phyloP scores from a whole-genome alignment of 2,113 vertebrate genomes.

The Delphinus delphis region DNA sequence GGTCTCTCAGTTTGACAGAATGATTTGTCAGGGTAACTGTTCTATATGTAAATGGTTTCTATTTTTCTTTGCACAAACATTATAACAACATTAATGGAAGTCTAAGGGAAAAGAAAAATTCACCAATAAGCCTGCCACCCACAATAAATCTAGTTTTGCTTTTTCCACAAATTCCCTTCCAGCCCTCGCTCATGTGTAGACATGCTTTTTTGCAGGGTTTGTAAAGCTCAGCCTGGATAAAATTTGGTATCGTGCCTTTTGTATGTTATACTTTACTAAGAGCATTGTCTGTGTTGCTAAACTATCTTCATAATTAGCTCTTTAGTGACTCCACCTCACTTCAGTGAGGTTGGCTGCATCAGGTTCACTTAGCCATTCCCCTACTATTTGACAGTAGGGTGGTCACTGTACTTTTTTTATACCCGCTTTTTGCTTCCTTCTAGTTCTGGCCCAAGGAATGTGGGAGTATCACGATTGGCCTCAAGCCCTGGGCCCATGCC shows the following conservation, averaged over 20 bases:
- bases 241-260: neutral
- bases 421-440: slow-evolving; percentile 21
- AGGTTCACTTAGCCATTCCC: neutral
- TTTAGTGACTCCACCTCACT: neutral
- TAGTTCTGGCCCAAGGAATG: slow-evolving; percentile 18
- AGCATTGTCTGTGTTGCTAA: neutral
- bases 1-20: slow-evolving; percentile 37
- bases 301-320: neutral
- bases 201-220: neutral
- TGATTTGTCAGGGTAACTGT: slow-evolving; percentile 34
- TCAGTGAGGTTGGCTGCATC: neutral
- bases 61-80: slow-evolving; percentile 53
- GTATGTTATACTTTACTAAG: neutral
- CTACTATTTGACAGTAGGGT: slow-evolving; percentile 13
- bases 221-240: neutral
- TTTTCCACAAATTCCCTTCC: slow-evolving; percentile 14
- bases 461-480: neutral
- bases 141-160: slow-evolving; percentile 33
- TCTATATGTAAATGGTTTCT: slow-evolving; percentile 35
- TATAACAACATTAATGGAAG: slow-evolving; percentile 46
- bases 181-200: neutral
- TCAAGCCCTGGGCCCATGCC: neutral
- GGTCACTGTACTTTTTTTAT: neutral
- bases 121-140: neutral
- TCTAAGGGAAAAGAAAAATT: slow-evolving; percentile 48